Conservation (phyloP, 2,888 invertebrate genomes). For the Platycheirus albimanus region DNA sequence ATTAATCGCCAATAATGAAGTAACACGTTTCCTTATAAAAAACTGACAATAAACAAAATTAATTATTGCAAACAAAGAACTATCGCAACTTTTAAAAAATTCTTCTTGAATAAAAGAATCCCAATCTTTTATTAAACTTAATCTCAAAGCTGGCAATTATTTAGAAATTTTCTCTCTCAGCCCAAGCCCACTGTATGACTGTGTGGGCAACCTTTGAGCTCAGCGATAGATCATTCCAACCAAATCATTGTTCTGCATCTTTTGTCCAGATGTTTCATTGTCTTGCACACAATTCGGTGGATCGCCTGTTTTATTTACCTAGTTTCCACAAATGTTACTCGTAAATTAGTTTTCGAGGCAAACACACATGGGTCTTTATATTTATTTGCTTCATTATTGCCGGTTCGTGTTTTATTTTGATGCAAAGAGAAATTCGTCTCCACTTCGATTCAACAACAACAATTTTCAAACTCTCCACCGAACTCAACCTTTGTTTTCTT, state of each 20-base stretch:
- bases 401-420: constrained; percentile 1
- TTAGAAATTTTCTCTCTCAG: constrained; percentile 16
- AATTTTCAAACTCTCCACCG: constrained; percentile 20
- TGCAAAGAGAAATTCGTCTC: constrained; percentile 51
- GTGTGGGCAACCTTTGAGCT: constrained; percentile 40
- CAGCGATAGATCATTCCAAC: constrained; percentile 34
- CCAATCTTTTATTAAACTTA: background rate
- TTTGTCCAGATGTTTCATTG: constrained; percentile 55
- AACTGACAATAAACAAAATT: too few relatives aligned
- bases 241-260: constrained; percentile 39
- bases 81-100: too few relatives aligned
- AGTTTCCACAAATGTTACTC: constrained; percentile 33
- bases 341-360: constrained; percentile 37
- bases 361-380: constrained; percentile 30
- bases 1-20: too few relatives aligned
- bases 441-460: constrained; percentile 5
- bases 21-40: too few relatives aligned
- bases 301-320: constrained; percentile 7
- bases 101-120: background rate
- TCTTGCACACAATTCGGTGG: constrained; percentile 22
- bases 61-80: too few relatives aligned
- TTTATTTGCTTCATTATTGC: constrained; percentile 24
- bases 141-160: too few relatives aligned
- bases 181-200: background rate
- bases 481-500: constrained; percentile 32